Base-by-base conservation (phyloP, 2,113 vertebrate species). In the Struthio camelus region DNA sequence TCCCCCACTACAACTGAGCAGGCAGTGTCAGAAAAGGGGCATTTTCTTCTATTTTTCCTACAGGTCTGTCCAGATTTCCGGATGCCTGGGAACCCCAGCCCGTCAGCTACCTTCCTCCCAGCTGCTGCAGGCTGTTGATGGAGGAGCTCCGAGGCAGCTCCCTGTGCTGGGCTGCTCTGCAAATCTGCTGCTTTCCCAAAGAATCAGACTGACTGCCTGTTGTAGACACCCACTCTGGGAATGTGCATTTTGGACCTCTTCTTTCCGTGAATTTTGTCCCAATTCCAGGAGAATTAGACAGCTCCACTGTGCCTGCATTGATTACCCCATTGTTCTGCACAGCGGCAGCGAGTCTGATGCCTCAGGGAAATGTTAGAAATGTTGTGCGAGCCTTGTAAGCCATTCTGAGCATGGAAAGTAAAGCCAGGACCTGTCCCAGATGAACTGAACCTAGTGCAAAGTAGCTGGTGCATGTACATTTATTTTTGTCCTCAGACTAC, bases 311-410 rank as follows among this genome's bases (percentile, higher is more conserved):
- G 91, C 70, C 70, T 34, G 10, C 25, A 10, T 20, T 94, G 94
- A 83, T 95, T 69, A 25, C n/a, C 65, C 90, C 93, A 96, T 91
- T 95, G 92, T 73, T 96, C 75, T 84, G 89, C 94, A 70, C 90
- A 91, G 90, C 50, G 16, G 87, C 91, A 95, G 89, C 46, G 79
- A 90, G 89, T 75, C 87, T 95, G 90, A 73, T 78, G 85, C 93
- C 94, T 78, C 71, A 48, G 93, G 94, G 94, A 95, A 90, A 91
- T 3, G 17, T 59, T 3, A 62, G 75, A 93, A 80, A 80, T 85
- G 75, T 58, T 48, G 16, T 89, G 42, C 2, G 2, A 91, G 84
- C 30, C 75, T 87, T 79, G 28, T 36, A 51, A 91, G 6, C 38
- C 61, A 22, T 70, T 59, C 79, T 32, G 82, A 88, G 75, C 40